Evolutionary conservation across 2,888 invertebrate species (phyloP).

Genomic region (Anagyrus pseudococci): DNA sequence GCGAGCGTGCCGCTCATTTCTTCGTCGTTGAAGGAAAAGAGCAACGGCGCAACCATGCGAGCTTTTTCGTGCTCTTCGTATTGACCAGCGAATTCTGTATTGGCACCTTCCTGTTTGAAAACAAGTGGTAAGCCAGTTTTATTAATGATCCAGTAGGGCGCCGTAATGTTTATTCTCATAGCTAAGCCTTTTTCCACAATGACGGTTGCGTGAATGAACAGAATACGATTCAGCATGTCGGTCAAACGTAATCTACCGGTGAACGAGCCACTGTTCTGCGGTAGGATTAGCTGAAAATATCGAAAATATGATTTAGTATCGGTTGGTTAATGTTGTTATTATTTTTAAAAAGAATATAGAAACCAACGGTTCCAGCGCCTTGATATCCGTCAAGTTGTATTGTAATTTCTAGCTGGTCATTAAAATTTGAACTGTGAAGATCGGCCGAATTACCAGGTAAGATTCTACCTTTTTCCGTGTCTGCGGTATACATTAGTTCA

Average conservation of each 20-base stretch:
- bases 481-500: conserved; percentile 73
- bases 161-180: conserved; percentile 74
- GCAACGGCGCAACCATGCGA: conserved; percentile 87
- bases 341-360: too few relatives aligned
- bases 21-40: conserved; percentile 92
- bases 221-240: conserved; percentile 75
- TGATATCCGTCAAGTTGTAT: conserved; percentile 87
- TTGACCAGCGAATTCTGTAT: conserved; percentile 83
- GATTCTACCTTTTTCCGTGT: conserved; percentile 63
- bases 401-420: conserved; percentile 75
- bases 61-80: conserved; percentile 95
- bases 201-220: conserved; percentile 77
- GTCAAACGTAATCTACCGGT: conserved; percentile 76
- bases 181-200: conserved; percentile 68
- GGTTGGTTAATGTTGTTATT: too few relatives aligned
- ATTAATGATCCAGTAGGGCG: conserved; percentile 95
- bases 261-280: conserved; percentile 64
- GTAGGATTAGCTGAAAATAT: conserved; percentile 49
- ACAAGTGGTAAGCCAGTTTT: conserved; percentile 95
- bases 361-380: conserved; percentile 70
- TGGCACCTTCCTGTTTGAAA: conserved; percentile 87
- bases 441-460: conserved; percentile 62
- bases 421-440: conserved; percentile 65
- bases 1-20: conserved; percentile 82
- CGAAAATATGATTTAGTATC: background rate